phyloP scores from a whole-genome alignment of 2,797 vertebrate species.

The Acipenser oxyrinchus region DNA sequence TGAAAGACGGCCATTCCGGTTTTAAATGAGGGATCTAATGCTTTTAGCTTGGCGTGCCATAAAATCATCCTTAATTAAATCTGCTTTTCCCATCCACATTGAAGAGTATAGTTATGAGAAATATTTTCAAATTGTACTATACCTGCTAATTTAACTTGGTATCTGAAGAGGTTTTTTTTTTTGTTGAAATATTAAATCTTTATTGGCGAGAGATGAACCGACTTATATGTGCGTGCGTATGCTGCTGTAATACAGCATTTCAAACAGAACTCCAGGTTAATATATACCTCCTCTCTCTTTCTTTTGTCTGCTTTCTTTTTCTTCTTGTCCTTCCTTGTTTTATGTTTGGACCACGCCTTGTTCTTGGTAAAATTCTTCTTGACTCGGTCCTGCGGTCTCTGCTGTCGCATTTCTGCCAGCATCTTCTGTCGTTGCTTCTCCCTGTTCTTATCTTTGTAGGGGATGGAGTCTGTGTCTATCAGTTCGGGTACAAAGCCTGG shows the following conservation, averaged over 20 bases:
- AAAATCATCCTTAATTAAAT: too few relatives aligned
- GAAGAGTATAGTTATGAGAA: too few relatives aligned
- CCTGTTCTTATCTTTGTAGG: conserved; percentile 84
- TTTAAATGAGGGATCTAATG: too few relatives aligned
- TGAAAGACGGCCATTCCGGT: too few relatives aligned
- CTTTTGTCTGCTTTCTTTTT: conserved; percentile 71
- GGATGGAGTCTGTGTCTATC: conserved; percentile 77
- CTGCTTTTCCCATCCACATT: too few relatives aligned
- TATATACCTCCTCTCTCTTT: conserved; percentile 66
- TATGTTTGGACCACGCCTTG: conserved; percentile 91
- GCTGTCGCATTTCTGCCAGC: conserved; percentile 49
- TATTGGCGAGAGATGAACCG: not conserved
- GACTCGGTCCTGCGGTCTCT: not conserved
- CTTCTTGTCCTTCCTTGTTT: conserved; percentile 71
- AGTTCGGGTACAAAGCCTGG: conserved; percentile 62
- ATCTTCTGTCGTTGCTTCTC: conserved; percentile 80
- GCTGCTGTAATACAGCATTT: too few relatives aligned
- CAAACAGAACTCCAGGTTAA: too few relatives aligned
- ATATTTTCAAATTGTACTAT: too few relatives aligned
- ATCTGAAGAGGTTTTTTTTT: too few relatives aligned
- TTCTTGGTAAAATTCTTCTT: conserved; percentile 65
- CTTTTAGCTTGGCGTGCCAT: not conserved
- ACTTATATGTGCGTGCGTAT: not conserved
- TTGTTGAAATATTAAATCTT: too few relatives aligned
- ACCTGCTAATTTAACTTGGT: too few relatives aligned